Evolutionary conservation across 2,797 vertebrate species (phyloP), one percentile per base, ranked within the genome.

Genomic region (Ceryle rudis): DNA sequence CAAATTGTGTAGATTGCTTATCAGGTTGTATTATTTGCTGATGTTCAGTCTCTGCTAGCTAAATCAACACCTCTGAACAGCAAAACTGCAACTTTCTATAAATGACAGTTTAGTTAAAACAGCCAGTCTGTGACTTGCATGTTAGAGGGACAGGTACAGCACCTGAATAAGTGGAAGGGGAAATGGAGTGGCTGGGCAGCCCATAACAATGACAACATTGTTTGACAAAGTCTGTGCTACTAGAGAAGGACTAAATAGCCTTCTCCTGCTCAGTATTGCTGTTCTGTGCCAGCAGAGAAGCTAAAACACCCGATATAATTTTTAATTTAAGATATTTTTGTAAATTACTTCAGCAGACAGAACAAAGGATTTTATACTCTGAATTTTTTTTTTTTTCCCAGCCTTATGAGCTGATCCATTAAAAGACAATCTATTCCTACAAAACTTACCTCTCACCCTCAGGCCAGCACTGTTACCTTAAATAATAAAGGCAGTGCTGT

Each of bases 41-140:
- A 66, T 80, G 83, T 60, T 86, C 83, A 89, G 51, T 41, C 37
- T 73, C 83, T 80, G 89, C n/a, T 85, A 70, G 25, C 71, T 95
- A 78, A 93, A 93, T 82, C 93, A 95, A 88, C 71, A 75, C 8
- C 31, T 77, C 67, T 64, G 35, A 95, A 67, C 4, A 66, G 18
- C 42, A 70, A 52, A 60, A 75, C 35, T 52, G 12, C 73, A 93
- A 71, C 42, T 87, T 89, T 60, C 74, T 61, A 41, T 82, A 94
- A 91, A 86, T 77, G 64, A 90, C 35, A 25, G 73, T 44, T 77
- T 33, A 41, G 70, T 66, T 89, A 80, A 84, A 93, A 81, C 66
- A 89, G 25, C 8, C 60, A 73, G 35, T 28, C 62, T 90, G 70
- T 84, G 66, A 67, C 47, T 52, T 61, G 55, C 44, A 23, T 72